Evolutionary conservation across 2,888 invertebrate genomes (phyloP).

Genomic region (Euclidia mi): DNA sequence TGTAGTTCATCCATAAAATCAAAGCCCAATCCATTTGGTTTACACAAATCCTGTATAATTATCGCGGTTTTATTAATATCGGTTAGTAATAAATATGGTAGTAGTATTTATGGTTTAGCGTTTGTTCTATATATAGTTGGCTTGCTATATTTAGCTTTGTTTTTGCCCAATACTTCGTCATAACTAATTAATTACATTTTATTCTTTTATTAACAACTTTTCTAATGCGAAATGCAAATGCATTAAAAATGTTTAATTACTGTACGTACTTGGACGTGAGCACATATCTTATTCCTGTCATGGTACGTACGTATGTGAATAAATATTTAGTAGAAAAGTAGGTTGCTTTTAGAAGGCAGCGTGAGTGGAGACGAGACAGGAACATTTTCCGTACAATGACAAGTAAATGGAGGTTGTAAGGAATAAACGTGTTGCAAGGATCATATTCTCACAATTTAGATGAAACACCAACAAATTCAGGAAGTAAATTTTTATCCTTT

Average conservation of each 20-base stretch:
- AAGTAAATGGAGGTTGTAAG: conserved; percentile 49
- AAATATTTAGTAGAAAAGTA: conserved; percentile 54
- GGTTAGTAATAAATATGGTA: too few relatives aligned
- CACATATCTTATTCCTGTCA: conserved; percentile 41
- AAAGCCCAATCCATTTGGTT: conserved; percentile 41
- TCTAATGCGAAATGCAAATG: conserved; percentile 13
- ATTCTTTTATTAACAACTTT: too few relatives aligned
- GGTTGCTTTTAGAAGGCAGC: conserved; percentile 40
- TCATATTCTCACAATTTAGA: conserved; percentile 50
- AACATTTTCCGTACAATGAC: conserved; percentile 49
- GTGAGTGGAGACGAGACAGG: conserved; percentile 46
- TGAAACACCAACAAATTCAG: not conserved
- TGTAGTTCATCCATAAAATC: conserved; percentile 36
- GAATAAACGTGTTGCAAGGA: conserved; percentile 51
- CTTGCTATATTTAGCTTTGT: too few relatives aligned
- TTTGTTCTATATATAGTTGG: too few relatives aligned
- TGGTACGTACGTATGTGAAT: conserved; percentile 46
- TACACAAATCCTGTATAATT: conserved; percentile 11
- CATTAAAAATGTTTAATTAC: not conserved
- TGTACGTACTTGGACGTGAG: conserved; percentile 31
- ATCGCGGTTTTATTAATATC: too few relatives aligned
- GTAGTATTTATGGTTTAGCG: too few relatives aligned
- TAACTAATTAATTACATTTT: too few relatives aligned
- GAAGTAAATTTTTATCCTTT: not conserved
- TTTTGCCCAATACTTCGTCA: too few relatives aligned